Base-by-base conservation (phyloP, 2,888 invertebrate genomes). In the Melanotus villosus region DNA sequence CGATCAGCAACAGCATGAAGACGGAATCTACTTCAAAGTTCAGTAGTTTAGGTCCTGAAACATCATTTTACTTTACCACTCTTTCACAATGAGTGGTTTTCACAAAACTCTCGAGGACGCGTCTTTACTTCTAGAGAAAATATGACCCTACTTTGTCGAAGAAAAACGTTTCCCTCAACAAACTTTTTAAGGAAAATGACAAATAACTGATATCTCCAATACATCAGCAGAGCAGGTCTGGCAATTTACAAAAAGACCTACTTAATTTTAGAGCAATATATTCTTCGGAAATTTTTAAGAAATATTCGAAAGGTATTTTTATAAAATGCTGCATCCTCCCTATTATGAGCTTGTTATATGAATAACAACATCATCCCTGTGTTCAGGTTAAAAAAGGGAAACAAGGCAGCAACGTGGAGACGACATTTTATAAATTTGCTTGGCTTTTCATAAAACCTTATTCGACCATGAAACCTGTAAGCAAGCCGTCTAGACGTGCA, bases 21-120 rank as follows among this genome's bases (percentile, higher is more conserved):
- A 60, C 32, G 12, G 45, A 60, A 47, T 47, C 47, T 59, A 59
- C 66, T 66, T 59, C 58, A 66, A 59, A 66, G 66, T 52, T 66
- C 58, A 59, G 59, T 59, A 59, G 50, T 59, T 65, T 65, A 65
- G 50, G 34, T 47, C 45, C 36, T 41, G 14, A 60, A 50, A 21
- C 52, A 62, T 65, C 65, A 41, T 64, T 56, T 54, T 56, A 65
- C 50, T 57, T 57, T 65, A 47, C 47, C 36, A 62, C 62, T 62
- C 52, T 50, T 52, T 38, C 26, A 50, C 62, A 50, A 62, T 50
- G 52, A 62, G 45, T 50, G 60, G 43, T 62, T 62, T 62, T 62
- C 60, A 34, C 34, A 50, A 50, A 62, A 62, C 52, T 62, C 62
- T 36, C 45, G 16, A 62, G 36, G 38, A 62, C 52, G 14, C 41